Conservation (phyloP, 2,888 invertebrate species). For the Amphipyra berbera region DNA sequence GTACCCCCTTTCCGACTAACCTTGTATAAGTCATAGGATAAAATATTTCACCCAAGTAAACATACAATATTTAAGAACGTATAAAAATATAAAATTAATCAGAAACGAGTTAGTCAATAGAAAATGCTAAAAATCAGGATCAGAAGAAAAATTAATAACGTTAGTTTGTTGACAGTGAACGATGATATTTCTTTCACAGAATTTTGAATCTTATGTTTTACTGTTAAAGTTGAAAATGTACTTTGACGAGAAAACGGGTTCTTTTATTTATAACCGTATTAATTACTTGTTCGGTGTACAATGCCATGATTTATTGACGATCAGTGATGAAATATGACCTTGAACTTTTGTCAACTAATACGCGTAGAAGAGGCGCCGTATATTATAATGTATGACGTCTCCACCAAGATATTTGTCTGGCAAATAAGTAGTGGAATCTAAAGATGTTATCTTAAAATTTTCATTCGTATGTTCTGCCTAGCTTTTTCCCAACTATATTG, state of each 20-base stretch:
- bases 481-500: too few species aligned
- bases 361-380: conserved; percentile 24
- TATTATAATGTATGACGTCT: conserved; percentile 15
- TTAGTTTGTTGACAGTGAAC: conserved; percentile 10
- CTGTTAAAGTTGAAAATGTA: conserved; percentile 2
- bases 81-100: too few species aligned
- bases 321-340: conserved; percentile 38
- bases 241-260: conserved; percentile 3
- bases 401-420: background rate
- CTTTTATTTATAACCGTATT: conserved; percentile 14
- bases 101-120: too few species aligned
- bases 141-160: background rate
- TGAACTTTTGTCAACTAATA: conserved; percentile 50
- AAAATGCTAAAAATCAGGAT: background rate
- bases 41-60: too few species aligned
- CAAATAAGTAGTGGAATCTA: background rate
- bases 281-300: conserved; percentile 15
- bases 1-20: too few species aligned
- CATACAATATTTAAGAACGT: too few species aligned
- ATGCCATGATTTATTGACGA: conserved; percentile 45
- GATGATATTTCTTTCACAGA: background rate
- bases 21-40: too few species aligned
- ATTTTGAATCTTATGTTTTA: background rate
- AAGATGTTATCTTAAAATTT: background rate
- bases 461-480: too few species aligned